Base-by-base conservation (phyloP, 2,797 vertebrate genomes). In the Tapirus indicus region DNA sequence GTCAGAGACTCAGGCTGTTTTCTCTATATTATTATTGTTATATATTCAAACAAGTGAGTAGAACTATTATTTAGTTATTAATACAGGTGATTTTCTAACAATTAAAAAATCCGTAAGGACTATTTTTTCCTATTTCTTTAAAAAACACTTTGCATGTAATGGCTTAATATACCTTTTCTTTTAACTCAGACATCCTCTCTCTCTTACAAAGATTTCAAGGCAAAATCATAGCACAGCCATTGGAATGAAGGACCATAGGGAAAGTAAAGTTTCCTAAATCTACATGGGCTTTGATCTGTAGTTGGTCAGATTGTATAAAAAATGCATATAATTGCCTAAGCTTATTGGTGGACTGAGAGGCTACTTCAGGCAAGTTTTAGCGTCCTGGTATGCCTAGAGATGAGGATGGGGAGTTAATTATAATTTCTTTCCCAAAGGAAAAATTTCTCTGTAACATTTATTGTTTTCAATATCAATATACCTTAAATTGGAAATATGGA, bases 401-500 rank as follows among this genome's bases (percentile, higher is more conserved):
- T 95, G 64, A 94, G 35, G 27, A 49, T 47, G 38, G 47, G 27
- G 54, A 91, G 56, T 82, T 97, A 86, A 95, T 97, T 91, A 84
- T 79, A 84, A 87, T 86, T 94, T 95, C 23, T 96, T 88, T 95
- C 88, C 54, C 54, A 89, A 88, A 93, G 86, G 88, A 85, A 95
- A 97, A 66, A 32, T 72, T 93, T 87, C 47, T 88, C 41, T 93
- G 74, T 60, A 88, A 69, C 96, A 89, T 97, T 90, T 96, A 69
- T 77, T 95, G 52, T 88, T 94, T 96, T 97, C 86, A 97, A 62
- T 97, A 91, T 35, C 54, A 90, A 93, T 23, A 96, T 71, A 75
- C 7, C n/a, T 85, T 91, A 64, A 89, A 90, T 74, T 96, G 60
- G 49, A 97, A 97, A 96, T 93, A 82, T 38, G 44, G 74, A 27